Evolutionary conservation across 2,113 vertebrate species (phyloP).

Genomic region (Tympanuchus pallidicinctus): DNA sequence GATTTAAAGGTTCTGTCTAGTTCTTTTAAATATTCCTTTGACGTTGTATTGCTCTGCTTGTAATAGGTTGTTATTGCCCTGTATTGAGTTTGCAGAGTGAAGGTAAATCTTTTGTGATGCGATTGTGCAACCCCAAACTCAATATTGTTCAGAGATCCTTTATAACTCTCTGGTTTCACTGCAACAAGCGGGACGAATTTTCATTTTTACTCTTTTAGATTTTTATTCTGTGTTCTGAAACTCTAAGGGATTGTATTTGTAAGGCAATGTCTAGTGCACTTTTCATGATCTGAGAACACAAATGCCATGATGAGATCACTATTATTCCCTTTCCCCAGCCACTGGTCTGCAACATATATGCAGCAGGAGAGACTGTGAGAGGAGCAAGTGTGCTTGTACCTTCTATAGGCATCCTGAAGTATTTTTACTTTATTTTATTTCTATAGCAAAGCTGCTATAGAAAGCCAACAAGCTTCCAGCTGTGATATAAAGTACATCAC

Average conservation of each 20-base stretch:
- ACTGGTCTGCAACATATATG: background rate
- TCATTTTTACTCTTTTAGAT: slow-evolving; percentile 95
- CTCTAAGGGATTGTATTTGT: slow-evolving; percentile 55
- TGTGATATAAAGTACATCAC: background rate
- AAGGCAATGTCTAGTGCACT: background rate
- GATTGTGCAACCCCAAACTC: slow-evolving; percentile 91
- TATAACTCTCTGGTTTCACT: slow-evolving; percentile 84
- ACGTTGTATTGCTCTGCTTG: slow-evolving; percentile 80
- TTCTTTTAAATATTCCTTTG: slow-evolving; percentile 89
- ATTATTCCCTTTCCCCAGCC: background rate
- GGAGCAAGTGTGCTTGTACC: background rate
- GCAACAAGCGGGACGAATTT: slow-evolving; percentile 88
- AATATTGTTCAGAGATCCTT: slow-evolving; percentile 88
- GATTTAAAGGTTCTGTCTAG: slow-evolving; percentile 87
- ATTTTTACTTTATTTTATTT: background rate
- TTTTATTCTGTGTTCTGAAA: slow-evolving; percentile 74
- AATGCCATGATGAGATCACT: background rate
- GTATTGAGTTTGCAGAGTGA: slow-evolving; percentile 93
- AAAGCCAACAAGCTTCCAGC: background rate
- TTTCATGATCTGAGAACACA: slow-evolving; percentile 59
- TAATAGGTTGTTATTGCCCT: slow-evolving; percentile 98
- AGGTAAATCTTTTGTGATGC: slow-evolving; percentile 95
- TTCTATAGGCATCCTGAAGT: background rate
- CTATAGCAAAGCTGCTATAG: background rate
- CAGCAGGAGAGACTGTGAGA: background rate